A percentile compares a stretch with the other conserved stretches of the same genome.
Evolutionary conservation across 2,888 invertebrate species (phyloP).

Genomic region (Erpobdella octoculata): DNA sequence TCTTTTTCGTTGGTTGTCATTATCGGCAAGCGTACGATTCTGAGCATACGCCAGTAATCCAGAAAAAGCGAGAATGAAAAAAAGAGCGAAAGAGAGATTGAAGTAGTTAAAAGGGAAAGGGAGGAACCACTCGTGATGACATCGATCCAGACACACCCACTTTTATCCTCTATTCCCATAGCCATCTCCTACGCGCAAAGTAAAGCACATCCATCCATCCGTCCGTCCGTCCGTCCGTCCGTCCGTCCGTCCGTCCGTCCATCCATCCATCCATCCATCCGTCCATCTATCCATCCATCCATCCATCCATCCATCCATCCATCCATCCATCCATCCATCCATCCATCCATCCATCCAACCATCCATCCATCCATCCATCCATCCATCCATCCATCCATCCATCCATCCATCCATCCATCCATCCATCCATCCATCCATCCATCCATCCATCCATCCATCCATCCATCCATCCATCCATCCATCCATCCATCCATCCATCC

Average conservation of each 20-base stretch:
- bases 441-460: conserved; percentile 9
- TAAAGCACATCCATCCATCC: background rate
- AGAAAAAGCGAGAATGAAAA: too few species aligned
- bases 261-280: background rate
- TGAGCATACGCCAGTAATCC: too few species aligned
- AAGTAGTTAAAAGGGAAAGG: too few species aligned
- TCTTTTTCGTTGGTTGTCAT: too few species aligned
- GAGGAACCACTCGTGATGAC: too few species aligned
- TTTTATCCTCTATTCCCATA: too few species aligned
- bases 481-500: background rate
- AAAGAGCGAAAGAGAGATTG: too few species aligned
- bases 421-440: conserved; percentile 16
- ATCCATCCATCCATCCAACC: conserved; percentile 1
- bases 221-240: background rate
- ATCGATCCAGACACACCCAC: too few species aligned
- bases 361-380: conserved; percentile 13
- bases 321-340: conserved; percentile 7
- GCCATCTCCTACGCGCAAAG: too few species aligned
- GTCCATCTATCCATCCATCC: background rate
- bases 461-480: background rate
- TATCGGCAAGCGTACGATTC: too few species aligned
- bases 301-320: background rate
- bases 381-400: conserved; percentile 14
- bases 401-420: conserved; percentile 16
- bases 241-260: background rate